Conservation (phyloP, 1,140 invertebrate genomes). For the Hycleus cichorii region DNA sequence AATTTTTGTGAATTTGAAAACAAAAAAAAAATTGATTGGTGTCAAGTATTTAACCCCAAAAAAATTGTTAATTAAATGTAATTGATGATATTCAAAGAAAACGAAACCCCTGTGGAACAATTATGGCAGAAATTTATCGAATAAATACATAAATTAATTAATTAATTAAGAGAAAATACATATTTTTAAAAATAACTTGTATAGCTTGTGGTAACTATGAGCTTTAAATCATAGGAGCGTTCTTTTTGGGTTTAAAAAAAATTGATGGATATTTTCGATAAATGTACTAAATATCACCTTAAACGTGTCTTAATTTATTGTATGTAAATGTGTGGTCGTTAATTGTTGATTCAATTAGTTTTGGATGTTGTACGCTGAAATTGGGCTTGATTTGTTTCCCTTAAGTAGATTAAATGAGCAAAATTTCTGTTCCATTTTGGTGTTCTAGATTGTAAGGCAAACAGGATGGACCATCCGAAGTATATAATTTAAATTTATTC, state of each 20-base stretch:
- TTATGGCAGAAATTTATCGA: conserved; percentile 8
- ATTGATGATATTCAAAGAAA: no score
- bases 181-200: background rate
- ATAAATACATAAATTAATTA: no score
- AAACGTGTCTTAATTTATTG: conserved; percentile 25
- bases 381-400: conserved; percentile 7
- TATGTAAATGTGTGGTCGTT: background rate
- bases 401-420: background rate
- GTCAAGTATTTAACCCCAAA: background rate
- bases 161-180: background rate
- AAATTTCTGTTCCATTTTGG: conserved; percentile 8
- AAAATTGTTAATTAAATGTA: background rate
- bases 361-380: conserved; percentile 2
- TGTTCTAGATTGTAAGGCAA: background rate
- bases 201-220: conserved; percentile 20
- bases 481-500: background rate
- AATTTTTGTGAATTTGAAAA: background rate
- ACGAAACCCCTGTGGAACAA: conserved; percentile 1
- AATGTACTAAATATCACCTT: conserved; percentile 20
- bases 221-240: conserved; percentile 20
- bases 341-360: no score
- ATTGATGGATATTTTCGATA: conserved; percentile 8
- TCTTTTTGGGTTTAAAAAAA: background rate
- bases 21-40: background rate
- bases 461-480: background rate